These are phyloP conservation scores for Onychostruthus taczanowskii DNA, from an alignment of 2,113 vertebrate genomes.

Conservation along the genomic window DNA sequence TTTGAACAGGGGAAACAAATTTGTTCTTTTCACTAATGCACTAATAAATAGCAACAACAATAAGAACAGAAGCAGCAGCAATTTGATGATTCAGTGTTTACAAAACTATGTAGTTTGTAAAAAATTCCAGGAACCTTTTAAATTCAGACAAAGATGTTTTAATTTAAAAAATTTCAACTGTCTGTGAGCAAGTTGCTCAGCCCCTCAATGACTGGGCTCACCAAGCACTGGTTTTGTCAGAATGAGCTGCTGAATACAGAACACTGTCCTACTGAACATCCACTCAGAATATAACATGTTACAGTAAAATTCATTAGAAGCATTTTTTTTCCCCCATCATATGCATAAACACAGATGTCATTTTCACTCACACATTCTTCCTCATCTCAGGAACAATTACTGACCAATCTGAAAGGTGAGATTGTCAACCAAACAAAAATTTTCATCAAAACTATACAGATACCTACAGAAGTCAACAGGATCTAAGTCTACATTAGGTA, in stretches of 20 bases:
- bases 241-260: not conserved
- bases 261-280: not conserved
- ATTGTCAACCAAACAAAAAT: not conserved
- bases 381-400: not conserved
- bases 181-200: not conserved
- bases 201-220: not conserved
- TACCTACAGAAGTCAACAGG: not conserved
- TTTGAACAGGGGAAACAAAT: not conserved
- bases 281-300: not conserved
- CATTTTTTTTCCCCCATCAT: not conserved
- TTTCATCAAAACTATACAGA: not conserved
- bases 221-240: not conserved
- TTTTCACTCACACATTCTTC: not conserved
- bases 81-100: not conserved
- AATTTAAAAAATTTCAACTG: not conserved
- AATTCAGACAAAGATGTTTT: not conserved
- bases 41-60: not conserved
- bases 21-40: not conserved
- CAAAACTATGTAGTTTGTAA: not conserved
- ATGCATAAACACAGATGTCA: not conserved
- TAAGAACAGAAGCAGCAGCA: not conserved
- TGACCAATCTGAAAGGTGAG: not conserved
- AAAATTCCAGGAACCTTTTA: not conserved
- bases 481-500: not conserved
- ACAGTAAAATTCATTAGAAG: not conserved